Conservation (phyloP, 1,140 invertebrate genomes). For the Sinella curviseta region DNA sequence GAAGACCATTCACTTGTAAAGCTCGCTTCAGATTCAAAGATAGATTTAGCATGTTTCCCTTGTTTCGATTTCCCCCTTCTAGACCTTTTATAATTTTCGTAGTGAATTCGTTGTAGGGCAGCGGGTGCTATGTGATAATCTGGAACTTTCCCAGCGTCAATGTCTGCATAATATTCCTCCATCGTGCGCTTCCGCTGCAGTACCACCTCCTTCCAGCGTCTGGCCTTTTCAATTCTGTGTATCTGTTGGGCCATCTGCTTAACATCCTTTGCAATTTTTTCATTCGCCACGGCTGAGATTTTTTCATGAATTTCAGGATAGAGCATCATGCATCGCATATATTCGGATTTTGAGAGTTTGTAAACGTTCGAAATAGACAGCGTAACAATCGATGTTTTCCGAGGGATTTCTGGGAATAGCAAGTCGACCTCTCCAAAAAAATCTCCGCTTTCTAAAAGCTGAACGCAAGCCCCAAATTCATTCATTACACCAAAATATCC, state of each 20-base stretch:
- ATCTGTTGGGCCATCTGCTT: background rate
- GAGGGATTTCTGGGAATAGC: background rate
- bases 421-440: slow-evolving; percentile 1
- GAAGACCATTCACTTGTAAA: no score
- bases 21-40: no score
- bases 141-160: background rate
- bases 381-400: background rate
- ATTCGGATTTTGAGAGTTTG: background rate
- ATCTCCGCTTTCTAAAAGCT: background rate
- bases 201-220: background rate
- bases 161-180: background rate
- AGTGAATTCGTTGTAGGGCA: no score
- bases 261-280: background rate
- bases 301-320: background rate
- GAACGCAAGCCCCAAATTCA: background rate
- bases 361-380: background rate
- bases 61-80: background rate
- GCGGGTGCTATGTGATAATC: no score
- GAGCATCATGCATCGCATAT: background rate
- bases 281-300: background rate
- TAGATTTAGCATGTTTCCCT: no score
- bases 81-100: no score
- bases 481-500: background rate
- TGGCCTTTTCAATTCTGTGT: background rate
- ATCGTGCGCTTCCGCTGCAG: background rate